A percentile compares a stretch with the other conserved stretches of the same genome.
Evolutionary conservation across 1,140 invertebrate species (phyloP).

Genomic region (Drosophila busckii): DNA sequence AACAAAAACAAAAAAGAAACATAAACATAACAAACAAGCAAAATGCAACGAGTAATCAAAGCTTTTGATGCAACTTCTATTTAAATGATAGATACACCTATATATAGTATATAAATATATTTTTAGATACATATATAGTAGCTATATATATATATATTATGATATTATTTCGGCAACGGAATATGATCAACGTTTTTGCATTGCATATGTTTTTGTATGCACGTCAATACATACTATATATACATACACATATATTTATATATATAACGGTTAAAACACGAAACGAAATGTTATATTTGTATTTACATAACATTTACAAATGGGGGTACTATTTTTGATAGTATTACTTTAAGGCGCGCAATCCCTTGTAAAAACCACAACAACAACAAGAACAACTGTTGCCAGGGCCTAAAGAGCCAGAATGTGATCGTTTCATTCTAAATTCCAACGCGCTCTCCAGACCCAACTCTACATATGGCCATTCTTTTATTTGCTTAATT

Average conservation of each 20-base stretch:
- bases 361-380: slow-evolving; percentile 66
- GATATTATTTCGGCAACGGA: slow-evolving; percentile 69
- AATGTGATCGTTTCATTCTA: slow-evolving; percentile 9
- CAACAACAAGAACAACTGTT: slow-evolving; percentile 37
- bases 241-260: slow-evolving; percentile 21
- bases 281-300: slow-evolving; percentile 65
- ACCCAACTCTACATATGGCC: slow-evolving; percentile 33
- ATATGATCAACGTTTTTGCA: slow-evolving; percentile 72
- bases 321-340: slow-evolving; percentile 75
- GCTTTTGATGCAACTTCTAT: slow-evolving; percentile 74
- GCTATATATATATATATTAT: slow-evolving; percentile 77
- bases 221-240: slow-evolving; percentile 59
- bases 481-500: slow-evolving; percentile 74
- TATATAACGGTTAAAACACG: slow-evolving; percentile 20
- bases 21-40: slow-evolving; percentile 37
- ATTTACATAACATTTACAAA: slow-evolving; percentile 70
- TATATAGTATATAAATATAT: slow-evolving; percentile 77
- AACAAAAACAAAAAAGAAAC: slow-evolving; percentile 39
- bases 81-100: slow-evolving; percentile 63
- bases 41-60: slow-evolving; percentile 63
- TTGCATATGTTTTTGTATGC: slow-evolving; percentile 79
- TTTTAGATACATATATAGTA: slow-evolving; percentile 77
- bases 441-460: slow-evolving; percentile 4
- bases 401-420: slow-evolving; percentile 9
- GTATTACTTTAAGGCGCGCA: slow-evolving; percentile 77